Conservation (phyloP, 1,140 invertebrate species). For the Pseudomyrmex dendroicus region DNA sequence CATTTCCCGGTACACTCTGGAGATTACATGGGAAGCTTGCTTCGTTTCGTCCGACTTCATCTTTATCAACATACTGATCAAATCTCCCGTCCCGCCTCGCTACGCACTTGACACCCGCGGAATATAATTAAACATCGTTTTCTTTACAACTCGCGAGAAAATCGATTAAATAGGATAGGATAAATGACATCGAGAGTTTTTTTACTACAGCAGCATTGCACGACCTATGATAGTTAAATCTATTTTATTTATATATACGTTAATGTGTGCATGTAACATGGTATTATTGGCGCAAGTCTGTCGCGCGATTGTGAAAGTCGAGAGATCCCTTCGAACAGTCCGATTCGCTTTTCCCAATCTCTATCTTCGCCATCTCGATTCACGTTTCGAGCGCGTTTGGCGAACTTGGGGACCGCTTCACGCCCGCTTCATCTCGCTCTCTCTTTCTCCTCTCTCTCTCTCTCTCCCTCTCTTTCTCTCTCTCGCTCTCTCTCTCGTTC, state of each 20-base stretch:
- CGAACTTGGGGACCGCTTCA: constrained; percentile 46
- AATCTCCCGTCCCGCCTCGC: not conserved
- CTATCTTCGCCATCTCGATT: constrained; percentile 54
- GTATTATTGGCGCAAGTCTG: constrained; percentile 10
- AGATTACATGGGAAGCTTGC: constrained; percentile 59
- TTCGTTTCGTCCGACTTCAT: constrained; percentile 56
- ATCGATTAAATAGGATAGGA: not conserved
- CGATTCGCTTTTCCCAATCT: constrained; percentile 41
- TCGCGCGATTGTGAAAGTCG: constrained; percentile 52
- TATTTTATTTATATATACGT: not conserved
- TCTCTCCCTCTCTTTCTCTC: not conserved
- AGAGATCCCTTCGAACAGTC: constrained; percentile 39
- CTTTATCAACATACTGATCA: constrained; percentile 49
- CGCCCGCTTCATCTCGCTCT: constrained; percentile 8
- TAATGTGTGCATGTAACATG: not conserved
- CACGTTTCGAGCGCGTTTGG: constrained; percentile 45
- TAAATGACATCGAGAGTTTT: not conserved
- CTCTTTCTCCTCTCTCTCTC: too few relatives aligned
- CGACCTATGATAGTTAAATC: not conserved
- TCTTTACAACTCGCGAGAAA: not conserved
- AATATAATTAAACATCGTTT: not conserved
- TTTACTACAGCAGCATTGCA: not conserved
- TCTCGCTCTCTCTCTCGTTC: not conserved
- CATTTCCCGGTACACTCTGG: constrained; percentile 48
- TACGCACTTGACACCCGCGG: not conserved